phyloP scores from a whole-genome alignment of 2,888 invertebrate species.

The Acholoe squamosa region DNA sequence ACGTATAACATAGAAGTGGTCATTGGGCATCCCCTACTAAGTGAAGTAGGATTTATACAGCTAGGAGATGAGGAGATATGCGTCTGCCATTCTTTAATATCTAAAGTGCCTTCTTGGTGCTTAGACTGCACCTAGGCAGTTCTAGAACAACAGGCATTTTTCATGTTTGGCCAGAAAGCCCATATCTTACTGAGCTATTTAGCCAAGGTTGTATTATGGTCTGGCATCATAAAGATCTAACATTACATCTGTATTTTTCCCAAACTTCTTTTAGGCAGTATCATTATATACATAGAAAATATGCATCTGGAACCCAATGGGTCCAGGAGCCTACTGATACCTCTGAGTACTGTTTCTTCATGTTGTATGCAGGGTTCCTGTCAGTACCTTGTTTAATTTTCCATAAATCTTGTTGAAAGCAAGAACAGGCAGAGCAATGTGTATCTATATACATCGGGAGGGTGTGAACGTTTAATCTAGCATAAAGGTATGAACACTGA shows the following conservation, averaged over 20 bases:
- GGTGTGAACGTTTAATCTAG: slow-evolving; percentile 41
- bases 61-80: background rate
- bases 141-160: slow-evolving; percentile 48
- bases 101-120: slow-evolving; percentile 58
- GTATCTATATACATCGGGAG: slow-evolving; percentile 5
- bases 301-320: background rate
- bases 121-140: slow-evolving; percentile 54
- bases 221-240: background rate
- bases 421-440: slow-evolving; percentile 20
- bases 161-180: background rate
- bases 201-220: slow-evolving; percentile 30
- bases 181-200: background rate
- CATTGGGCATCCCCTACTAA: background rate
- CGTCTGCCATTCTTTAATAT: slow-evolving; percentile 55
- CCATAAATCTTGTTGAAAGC: background rate
- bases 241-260: background rate
- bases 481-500: slow-evolving; percentile 51
- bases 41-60: background rate
- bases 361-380: slow-evolving; percentile 35
- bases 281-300: background rate
- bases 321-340: slow-evolving; percentile 16
- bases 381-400: slow-evolving; percentile 1
- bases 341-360: background rate
- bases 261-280: slow-evolving; percentile 3
- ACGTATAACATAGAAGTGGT: background rate